phyloP scores from a whole-genome alignment of 2,797 vertebrate species.

The Lepilemur ruficaudatus region DNA sequence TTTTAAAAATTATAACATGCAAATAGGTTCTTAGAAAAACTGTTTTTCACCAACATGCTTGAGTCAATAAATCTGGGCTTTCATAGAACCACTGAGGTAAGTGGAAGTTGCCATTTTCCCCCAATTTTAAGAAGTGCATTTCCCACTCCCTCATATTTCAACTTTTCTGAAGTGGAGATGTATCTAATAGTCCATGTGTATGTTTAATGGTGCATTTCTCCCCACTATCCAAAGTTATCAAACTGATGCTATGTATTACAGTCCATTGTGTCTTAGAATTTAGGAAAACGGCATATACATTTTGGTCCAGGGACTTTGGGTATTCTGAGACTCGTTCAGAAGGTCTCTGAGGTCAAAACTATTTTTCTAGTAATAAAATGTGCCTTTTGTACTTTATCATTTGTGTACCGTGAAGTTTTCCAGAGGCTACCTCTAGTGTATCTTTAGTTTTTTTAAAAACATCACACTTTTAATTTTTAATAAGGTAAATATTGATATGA shows the following conservation, averaged over 20 bases:
- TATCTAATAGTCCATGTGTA: conserved; percentile 15
- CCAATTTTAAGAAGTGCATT: conserved; percentile 21
- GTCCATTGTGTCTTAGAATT: background rate
- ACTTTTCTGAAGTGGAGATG: conserved; percentile 42
- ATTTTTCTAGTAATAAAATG: background rate
- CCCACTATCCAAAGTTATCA: background rate
- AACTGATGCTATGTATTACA: background rate
- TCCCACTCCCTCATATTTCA: conserved; percentile 4
- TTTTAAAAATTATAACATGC: conserved; percentile 29
- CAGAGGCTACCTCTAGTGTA: background rate
- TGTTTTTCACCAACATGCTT: conserved; percentile 13
- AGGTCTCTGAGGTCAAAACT: conserved; percentile 14
- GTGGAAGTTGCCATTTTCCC: background rate
- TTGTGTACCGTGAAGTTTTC: background rate
- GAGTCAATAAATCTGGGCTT: conserved; percentile 39
- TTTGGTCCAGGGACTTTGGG: background rate
- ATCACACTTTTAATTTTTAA: background rate
- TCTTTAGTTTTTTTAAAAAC: background rate
- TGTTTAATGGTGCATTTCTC: background rate
- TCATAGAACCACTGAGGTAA: background rate
- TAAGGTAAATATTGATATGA: background rate
- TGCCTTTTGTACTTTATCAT: background rate
- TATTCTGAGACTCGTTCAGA: background rate
- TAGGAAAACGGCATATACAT: background rate
- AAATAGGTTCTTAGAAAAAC: conserved; percentile 22